Percentiles rank a stretch among this genome's conserved stretches.
Conservation (phyloP, 2,113 vertebrate species). For the Leucopsar rothschildi region DNA sequence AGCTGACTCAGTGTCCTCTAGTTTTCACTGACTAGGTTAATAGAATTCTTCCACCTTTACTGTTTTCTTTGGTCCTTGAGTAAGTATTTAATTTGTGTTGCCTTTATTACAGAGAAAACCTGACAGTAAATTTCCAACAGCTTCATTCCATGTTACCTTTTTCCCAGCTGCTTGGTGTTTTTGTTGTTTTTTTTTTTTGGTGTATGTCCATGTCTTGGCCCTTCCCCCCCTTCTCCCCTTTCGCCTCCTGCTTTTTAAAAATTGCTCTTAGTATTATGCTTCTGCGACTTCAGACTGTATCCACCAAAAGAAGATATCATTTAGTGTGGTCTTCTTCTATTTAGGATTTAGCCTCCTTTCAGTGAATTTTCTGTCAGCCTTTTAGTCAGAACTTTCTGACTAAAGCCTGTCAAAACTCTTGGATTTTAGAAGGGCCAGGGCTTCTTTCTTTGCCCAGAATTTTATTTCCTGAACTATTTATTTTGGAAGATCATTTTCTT, state of each 20-base stretch:
- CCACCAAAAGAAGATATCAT: not conserved
- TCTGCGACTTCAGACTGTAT: not conserved
- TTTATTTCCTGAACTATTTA: not conserved
- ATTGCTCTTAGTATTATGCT: not conserved
- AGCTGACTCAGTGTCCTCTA: not conserved
- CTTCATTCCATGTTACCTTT: not conserved
- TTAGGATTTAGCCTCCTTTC: not conserved
- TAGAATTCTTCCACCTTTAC: not conserved
- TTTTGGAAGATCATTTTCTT: not conserved
- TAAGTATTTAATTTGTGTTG: not conserved
- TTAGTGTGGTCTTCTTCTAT: not conserved
- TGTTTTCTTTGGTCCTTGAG: not conserved
- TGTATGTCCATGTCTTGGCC: not conserved
- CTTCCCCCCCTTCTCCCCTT: rapidly evolving
- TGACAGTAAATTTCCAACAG: not conserved
- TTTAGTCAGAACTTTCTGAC: not conserved
- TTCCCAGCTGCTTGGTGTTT: not conserved
- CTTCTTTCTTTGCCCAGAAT: not conserved
- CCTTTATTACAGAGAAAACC: not conserved
- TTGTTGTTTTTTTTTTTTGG: not conserved
- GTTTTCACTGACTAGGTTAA: not conserved
- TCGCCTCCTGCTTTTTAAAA: not conserved
- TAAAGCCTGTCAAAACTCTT: not conserved
- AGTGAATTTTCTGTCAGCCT: not conserved
- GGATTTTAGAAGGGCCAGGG: not conserved